phyloP scores from a whole-genome alignment of 1,140 invertebrate genomes.

The Saccostrea cuccullata region DNA sequence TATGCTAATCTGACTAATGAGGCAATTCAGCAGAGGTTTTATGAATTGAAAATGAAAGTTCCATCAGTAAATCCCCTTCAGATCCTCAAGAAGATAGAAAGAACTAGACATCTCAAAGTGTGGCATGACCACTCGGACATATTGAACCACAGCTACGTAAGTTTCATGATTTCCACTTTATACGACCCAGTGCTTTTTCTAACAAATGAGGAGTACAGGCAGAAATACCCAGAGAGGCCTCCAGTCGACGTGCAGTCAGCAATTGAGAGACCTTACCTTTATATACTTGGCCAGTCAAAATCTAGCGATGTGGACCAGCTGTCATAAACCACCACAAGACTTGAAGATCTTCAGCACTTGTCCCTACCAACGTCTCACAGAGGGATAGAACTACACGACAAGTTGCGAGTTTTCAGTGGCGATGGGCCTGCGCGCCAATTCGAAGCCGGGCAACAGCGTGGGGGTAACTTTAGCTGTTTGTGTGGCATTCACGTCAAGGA shows the following conservation, averaged over 20 bases:
- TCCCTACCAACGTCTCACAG: neutral
- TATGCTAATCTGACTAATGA: neutral
- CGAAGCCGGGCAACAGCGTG: constrained; percentile 45
- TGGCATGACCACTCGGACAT: neutral
- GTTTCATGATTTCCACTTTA: too few relatives aligned
- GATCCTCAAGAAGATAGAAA: neutral
- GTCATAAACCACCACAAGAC: constrained; percentile 17
- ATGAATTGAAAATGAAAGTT: neutral
- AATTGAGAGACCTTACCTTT: constrained; percentile 32
- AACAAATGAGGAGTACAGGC: too few relatives aligned
- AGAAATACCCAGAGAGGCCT: too few relatives aligned
- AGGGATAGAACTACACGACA: neutral
- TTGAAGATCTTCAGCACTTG: neutral
- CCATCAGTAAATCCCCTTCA: neutral
- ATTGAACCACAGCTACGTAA: too few relatives aligned
- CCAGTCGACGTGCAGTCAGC: neutral
- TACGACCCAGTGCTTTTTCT: too few relatives aligned
- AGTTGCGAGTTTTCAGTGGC: constrained; percentile 42
- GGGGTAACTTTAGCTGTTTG: constrained; percentile 19
- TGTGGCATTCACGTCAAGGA: constrained; percentile 22
- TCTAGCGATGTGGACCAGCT: constrained; percentile 42
- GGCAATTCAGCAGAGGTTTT: neutral
- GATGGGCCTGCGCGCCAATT: constrained; percentile 47
- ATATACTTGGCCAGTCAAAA: constrained; percentile 40
- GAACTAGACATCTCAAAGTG: neutral